These are phyloP conservation scores for Poecilus cupreus DNA, from an alignment of 2,888 invertebrate species.

Conservation along the genomic window DNA sequence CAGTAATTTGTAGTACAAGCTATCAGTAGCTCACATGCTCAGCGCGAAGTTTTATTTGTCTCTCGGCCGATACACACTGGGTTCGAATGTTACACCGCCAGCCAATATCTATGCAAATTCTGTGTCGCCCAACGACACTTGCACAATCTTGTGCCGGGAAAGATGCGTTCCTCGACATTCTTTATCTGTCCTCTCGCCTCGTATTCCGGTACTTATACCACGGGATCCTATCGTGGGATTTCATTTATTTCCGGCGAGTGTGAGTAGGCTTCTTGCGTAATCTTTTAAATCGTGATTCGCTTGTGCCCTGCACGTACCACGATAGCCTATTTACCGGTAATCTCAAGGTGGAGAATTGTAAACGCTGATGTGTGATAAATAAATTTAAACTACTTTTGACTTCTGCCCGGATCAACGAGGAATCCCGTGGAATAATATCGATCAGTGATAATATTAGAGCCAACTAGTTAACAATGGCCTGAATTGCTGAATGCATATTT, in stretches of 20 bases:
- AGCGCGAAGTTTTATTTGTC: constrained; percentile 48
- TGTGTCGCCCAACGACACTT: constrained; percentile 47
- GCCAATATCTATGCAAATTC: constrained; percentile 58
- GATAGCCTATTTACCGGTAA: constrained; percentile 30
- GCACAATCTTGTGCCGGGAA: constrained; percentile 53
- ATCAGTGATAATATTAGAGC: too few relatives aligned
- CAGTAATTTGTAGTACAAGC: neutral
- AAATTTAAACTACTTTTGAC: constrained; percentile 3
- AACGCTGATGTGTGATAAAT: constrained; percentile 22
- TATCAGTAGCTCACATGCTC: constrained; percentile 8
- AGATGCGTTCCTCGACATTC: constrained; percentile 57
- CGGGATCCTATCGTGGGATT: constrained; percentile 53
- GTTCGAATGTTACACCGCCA: constrained; percentile 53
- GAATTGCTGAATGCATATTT: too few relatives aligned
- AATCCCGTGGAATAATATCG: neutral
- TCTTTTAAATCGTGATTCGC: constrained; percentile 53
- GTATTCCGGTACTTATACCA: constrained; percentile 26
- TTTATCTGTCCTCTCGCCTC: constrained; percentile 49
- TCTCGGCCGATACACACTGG: constrained; percentile 45
- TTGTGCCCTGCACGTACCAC: neutral
- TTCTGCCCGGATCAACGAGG: neutral
- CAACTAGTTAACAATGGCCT: too few relatives aligned
- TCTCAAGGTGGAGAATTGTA: constrained; percentile 12
- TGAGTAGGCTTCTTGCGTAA: constrained; percentile 38
- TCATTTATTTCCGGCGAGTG: constrained; percentile 55